Evolutionary conservation across 2,888 invertebrate species (phyloP).

Genomic region (Erebia ligea): DNA sequence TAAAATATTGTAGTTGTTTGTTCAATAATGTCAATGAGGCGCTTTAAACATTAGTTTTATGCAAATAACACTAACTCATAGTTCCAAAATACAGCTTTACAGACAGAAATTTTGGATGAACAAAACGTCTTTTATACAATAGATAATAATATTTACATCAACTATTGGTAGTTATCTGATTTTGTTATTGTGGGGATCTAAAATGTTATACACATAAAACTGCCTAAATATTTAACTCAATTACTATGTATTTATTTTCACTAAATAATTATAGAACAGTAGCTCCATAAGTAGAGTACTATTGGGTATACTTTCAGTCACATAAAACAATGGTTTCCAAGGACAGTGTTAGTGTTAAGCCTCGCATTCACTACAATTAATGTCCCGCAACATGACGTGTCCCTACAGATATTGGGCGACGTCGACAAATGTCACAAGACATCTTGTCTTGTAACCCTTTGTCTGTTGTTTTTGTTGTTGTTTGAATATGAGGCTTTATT

Average conservation of each 20-base stretch:
- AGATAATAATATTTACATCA: constrained; percentile 34
- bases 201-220: constrained; percentile 35
- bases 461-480: too few species aligned
- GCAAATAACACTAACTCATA: constrained; percentile 34
- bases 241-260: constrained; percentile 25
- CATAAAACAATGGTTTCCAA: not conserved
- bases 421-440: too few species aligned
- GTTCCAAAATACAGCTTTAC: constrained; percentile 27
- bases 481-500: too few species aligned
- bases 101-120: constrained; percentile 22
- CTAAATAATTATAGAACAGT: constrained; percentile 7
- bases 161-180: constrained; percentile 22
- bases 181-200: not conserved
- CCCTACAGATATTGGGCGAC: too few species aligned
- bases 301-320: constrained; percentile 1
- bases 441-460: too few species aligned
- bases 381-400: too few species aligned
- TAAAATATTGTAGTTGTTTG: constrained; percentile 19
- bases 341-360: too few species aligned
- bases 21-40: constrained; percentile 26
- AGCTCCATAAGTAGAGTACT: constrained; percentile 6
- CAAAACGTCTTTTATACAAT: constrained; percentile 32
- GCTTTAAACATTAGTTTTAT: constrained; percentile 29
- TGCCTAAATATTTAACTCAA: constrained; percentile 25
- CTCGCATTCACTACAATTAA: too few species aligned